phyloP scores from a whole-genome alignment of 2,888 invertebrate species.

The Leptopilina syphax region DNA sequence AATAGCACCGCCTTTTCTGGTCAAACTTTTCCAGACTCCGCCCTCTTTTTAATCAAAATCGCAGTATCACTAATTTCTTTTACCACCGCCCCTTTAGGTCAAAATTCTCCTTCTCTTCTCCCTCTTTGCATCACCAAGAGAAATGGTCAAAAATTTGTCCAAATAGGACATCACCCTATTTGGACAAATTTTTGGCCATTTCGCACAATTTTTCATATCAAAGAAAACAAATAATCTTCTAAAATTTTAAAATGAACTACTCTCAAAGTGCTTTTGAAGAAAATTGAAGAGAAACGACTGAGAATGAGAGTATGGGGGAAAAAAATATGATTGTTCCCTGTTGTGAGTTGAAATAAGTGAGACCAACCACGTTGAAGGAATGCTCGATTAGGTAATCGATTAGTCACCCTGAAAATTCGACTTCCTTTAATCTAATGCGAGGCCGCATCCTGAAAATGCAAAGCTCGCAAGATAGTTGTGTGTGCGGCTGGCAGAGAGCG shows the following conservation, averaged over 20 bases:
- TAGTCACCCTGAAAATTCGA: slow-evolving; percentile 29
- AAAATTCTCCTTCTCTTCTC: too few species aligned
- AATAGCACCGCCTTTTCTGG: not conserved
- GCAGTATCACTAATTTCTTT: too few species aligned
- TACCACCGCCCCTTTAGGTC: not conserved
- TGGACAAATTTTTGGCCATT: not conserved
- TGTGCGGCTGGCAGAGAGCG: not conserved
- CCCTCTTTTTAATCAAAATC: not conserved
- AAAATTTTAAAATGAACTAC: too few species aligned
- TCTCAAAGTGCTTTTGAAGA: too few species aligned
- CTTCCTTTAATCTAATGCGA: slow-evolving; percentile 25
- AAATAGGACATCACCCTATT: too few species aligned
- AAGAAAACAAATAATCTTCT: too few species aligned
- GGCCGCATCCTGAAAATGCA: slow-evolving; percentile 34
- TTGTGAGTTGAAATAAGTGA: not conserved
- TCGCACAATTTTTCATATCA: too few species aligned
- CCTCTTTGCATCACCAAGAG: too few species aligned
- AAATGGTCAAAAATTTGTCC: too few species aligned
- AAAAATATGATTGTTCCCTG: not conserved
- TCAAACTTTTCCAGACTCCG: not conserved
- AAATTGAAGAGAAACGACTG: too few species aligned
- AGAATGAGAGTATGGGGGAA: too few species aligned
- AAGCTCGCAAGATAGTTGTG: slow-evolving; percentile 64
- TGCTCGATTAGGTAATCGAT: slow-evolving; percentile 18
- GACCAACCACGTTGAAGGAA: slow-evolving; percentile 9